A percentile compares a stretch with the other conserved stretches of the same genome.
Evolutionary conservation across 30 jellyfish, hydroid and myxozoan species (phyloP).

Genomic region (Turritopsis dohrnii): DNA sequence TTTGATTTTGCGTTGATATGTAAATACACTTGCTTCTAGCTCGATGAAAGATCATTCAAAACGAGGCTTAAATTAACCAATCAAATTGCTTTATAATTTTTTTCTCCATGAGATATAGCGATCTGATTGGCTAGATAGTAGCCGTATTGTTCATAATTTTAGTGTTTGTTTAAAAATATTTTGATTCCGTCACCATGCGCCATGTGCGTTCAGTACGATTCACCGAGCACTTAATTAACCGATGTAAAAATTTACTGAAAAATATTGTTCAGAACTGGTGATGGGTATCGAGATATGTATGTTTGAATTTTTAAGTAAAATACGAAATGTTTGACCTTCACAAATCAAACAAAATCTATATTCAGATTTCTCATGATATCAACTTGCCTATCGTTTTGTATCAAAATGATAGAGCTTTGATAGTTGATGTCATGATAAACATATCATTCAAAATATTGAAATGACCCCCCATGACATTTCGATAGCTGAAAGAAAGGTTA

Average conservation of each 20-base stretch:
- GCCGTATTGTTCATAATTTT: conserved; percentile 4
- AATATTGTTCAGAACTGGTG: conserved; percentile 4
- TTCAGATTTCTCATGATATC: conserved; percentile 14
- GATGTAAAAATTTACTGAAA: not conserved
- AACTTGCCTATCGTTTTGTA: not conserved
- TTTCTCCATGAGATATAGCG: not conserved
- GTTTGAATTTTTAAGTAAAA: not conserved
- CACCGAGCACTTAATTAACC: conserved; percentile 36
- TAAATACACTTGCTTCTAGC: conserved; percentile 12
- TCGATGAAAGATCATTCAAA: not conserved
- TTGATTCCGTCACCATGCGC: conserved; percentile 39
- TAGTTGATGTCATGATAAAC: conserved; percentile 14
- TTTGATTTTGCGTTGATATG: conserved; percentile 19
- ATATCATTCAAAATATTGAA: not conserved
- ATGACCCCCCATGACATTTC: not conserved
- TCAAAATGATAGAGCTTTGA: conserved; percentile 9
- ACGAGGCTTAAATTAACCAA: not conserved
- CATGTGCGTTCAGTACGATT: conserved; percentile 41
- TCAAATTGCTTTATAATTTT: not conserved
- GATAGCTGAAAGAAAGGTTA: not conserved
- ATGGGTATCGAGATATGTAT: conserved; percentile 9
- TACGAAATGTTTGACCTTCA: not conserved
- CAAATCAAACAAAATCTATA: not conserved
- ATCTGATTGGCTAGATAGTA: not conserved
- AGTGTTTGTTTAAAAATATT: not conserved